These are phyloP conservation scores for Lasiurus borealis DNA, from an alignment of 2,113 vertebrate species.

Conservation along the genomic window DNA sequence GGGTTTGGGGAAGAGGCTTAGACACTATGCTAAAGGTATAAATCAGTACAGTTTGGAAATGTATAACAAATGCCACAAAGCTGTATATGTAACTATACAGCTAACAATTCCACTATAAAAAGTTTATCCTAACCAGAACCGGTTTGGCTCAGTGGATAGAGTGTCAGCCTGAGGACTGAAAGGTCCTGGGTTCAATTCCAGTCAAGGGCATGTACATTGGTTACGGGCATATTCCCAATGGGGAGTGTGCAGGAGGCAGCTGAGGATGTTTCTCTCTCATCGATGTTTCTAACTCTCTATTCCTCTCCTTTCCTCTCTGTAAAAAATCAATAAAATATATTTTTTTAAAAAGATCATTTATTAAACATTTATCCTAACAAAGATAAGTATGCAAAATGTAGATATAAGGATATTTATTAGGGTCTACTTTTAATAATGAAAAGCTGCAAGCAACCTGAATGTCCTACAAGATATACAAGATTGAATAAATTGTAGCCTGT, in stretches of 20 bases:
- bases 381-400: neutral
- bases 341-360: too few species aligned
- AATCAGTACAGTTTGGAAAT: constrained; percentile 7
- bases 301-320: too few species aligned
- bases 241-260: too few species aligned
- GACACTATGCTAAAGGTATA: neutral
- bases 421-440: neutral
- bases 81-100: neutral
- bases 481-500: neutral
- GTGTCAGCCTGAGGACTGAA: too few species aligned
- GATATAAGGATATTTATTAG: neutral
- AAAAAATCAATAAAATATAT: too few species aligned
- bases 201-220: too few species aligned
- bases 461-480: neutral
- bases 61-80: neutral
- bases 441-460: neutral
- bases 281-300: too few species aligned
- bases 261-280: too few species aligned
- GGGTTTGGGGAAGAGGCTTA: neutral
- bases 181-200: too few species aligned
- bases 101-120: neutral
- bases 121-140: neutral
- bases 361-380: neutral
- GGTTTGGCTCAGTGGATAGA: too few species aligned
- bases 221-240: too few species aligned